Conservation (phyloP, 1,140 invertebrate genomes). For the Phortica variegata region DNA sequence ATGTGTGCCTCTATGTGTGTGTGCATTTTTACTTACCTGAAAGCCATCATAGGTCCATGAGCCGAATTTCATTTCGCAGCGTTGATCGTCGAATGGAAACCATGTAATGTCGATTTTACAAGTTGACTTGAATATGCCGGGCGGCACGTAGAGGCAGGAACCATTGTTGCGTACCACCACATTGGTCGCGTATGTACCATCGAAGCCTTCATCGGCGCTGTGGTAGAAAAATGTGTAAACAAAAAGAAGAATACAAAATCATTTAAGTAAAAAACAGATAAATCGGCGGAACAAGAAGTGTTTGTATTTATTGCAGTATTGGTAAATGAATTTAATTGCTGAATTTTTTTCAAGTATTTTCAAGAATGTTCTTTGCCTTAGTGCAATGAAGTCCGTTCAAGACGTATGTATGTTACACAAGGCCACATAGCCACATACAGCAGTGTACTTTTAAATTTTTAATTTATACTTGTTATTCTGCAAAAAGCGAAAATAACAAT, state of each 20-base stretch:
- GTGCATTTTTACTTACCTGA: slow-evolving; percentile 65
- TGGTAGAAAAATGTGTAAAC: too few species aligned
- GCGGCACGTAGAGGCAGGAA: slow-evolving; percentile 93
- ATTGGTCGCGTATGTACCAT: slow-evolving; percentile 96
- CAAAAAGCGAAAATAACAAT: too few species aligned
- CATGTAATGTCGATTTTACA: slow-evolving; percentile 92
- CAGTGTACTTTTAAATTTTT: too few species aligned
- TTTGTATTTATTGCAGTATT: too few species aligned
- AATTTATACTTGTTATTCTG: too few species aligned
- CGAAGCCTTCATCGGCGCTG: slow-evolving; percentile 94
- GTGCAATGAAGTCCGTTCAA: too few species aligned
- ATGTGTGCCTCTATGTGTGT: neutral
- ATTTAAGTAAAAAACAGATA: neutral
- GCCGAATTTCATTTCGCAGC: slow-evolving; percentile 91
- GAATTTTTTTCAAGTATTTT: too few species aligned
- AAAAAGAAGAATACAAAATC: slow-evolving; percentile 6
- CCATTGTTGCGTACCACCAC: slow-evolving; percentile 94
- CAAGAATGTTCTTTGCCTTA: too few species aligned
- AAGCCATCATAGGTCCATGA: slow-evolving; percentile 96
- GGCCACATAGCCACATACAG: too few species aligned
- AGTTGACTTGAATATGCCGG: slow-evolving; percentile 84
- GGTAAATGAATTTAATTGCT: too few species aligned
- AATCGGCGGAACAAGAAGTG: too few species aligned
- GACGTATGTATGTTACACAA: too few species aligned
- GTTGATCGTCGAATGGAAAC: slow-evolving; percentile 92